A percentile compares a stretch with the other conserved stretches of the same genome.
These are phyloP conservation scores for Tetragnatha montana DNA, from an alignment of 2,888 invertebrate genomes.

Conservation along the genomic window DNA sequence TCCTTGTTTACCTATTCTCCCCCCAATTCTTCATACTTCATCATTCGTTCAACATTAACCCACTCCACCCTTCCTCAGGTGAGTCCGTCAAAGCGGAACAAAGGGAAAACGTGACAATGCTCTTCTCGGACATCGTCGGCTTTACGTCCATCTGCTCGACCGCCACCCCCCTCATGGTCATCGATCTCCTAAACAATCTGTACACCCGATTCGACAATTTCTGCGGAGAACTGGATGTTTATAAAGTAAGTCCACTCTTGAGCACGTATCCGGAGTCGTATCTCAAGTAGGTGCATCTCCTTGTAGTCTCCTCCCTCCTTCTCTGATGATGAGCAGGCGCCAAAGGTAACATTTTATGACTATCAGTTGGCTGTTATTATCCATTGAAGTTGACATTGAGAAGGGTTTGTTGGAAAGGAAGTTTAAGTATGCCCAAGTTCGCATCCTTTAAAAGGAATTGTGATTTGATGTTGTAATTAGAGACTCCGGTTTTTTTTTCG, in stretches of 20 bases:
- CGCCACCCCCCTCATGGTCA: slow-evolving; percentile 96
- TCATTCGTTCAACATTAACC: no score
- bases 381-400: no score
- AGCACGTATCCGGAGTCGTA: slow-evolving; percentile 5
- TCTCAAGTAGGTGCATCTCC: background rate
- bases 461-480: no score
- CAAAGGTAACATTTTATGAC: background rate
- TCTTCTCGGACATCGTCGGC: slow-evolving; percentile 97
- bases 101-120: slow-evolving; percentile 94
- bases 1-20: no score
- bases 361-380: background rate
- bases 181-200: slow-evolving; percentile 93
- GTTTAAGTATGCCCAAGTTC: background rate
- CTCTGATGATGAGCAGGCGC: background rate
- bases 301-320: background rate
- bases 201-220: slow-evolving; percentile 95
- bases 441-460: no score
- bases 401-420: no score
- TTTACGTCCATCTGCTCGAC: slow-evolving; percentile 97
- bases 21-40: no score
- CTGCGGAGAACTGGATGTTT: slow-evolving; percentile 94
- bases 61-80: slow-evolving; percentile 77
- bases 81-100: slow-evolving; percentile 94
- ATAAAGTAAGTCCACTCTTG: slow-evolving; percentile 83
- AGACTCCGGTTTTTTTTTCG: no score